These are phyloP conservation scores for Platyrinchus mystaceus DNA, from an alignment of 2,797 vertebrate genomes.

Conservation along the genomic window DNA sequence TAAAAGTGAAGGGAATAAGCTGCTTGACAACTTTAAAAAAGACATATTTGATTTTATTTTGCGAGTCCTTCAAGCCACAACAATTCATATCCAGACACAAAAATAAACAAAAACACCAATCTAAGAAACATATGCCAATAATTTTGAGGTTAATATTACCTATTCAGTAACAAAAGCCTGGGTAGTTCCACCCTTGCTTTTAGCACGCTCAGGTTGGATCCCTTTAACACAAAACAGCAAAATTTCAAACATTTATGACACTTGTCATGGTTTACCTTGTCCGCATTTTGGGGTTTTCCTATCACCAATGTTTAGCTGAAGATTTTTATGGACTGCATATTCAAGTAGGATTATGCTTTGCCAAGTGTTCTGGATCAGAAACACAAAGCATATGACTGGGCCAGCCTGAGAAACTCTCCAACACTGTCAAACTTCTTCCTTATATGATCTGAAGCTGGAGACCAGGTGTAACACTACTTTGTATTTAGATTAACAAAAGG, in stretches of 20 bases:
- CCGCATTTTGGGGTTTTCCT: not conserved
- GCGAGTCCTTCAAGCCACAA: not conserved
- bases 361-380: not conserved
- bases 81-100: fast-evolving
- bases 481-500: not conserved
- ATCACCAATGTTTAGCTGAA: not conserved
- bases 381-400: not conserved
- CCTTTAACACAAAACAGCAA: not conserved
- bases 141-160: not conserved
- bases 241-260: not conserved
- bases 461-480: fast-evolving
- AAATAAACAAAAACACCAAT: not conserved
- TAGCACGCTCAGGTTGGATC: not conserved
- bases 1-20: not conserved
- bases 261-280: not conserved
- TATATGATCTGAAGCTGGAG: not conserved
- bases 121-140: not conserved
- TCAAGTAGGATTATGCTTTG: not conserved
- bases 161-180: not conserved
- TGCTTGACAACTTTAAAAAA: not conserved
- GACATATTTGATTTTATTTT: not conserved
- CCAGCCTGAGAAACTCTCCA: not conserved
- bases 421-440: not conserved
- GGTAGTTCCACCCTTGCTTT: not conserved
- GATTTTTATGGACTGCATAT: not conserved